A percentile compares a stretch with the other conserved stretches of the same genome.
Evolutionary conservation across 2,797 vertebrate species (phyloP).

Genomic region (Varecia variegata): DNA sequence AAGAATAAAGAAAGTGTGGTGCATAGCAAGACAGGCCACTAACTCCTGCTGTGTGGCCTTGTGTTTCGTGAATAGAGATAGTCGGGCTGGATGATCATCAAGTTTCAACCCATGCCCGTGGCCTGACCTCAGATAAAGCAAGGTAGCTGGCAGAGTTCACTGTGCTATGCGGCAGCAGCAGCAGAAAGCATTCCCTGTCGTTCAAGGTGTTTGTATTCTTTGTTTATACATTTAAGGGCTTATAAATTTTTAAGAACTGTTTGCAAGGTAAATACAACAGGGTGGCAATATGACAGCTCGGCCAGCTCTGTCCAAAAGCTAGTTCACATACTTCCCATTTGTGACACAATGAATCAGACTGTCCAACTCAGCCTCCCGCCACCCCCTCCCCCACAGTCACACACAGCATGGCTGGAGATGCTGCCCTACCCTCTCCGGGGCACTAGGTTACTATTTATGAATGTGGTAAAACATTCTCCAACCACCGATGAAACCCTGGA

Average conservation of each 20-base stretch:
- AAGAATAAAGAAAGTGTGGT: background rate
- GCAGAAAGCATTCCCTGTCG: background rate
- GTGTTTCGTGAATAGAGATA: background rate
- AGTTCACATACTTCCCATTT: background rate
- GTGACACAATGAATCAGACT: background rate
- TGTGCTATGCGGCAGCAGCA: background rate
- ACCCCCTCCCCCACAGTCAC: background rate
- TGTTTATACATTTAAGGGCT: conserved; percentile 62
- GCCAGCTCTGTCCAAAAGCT: background rate
- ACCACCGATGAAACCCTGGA: background rate
- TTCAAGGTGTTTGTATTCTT: conserved; percentile 50
- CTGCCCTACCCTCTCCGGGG: background rate
- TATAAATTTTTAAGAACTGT: conserved; percentile 64
- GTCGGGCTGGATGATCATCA: background rate
- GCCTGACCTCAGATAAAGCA: conserved; percentile 36
- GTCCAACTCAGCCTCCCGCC: background rate
- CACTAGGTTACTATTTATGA: background rate
- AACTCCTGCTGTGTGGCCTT: background rate
- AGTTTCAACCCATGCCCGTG: background rate
- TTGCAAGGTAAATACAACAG: conserved; percentile 50
- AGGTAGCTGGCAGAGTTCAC: background rate
- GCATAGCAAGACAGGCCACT: background rate
- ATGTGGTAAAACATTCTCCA: background rate
- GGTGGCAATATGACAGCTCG: background rate
- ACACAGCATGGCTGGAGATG: background rate